phyloP scores from a whole-genome alignment of 2,113 vertebrate genomes.

The Meriones unguiculatus region DNA sequence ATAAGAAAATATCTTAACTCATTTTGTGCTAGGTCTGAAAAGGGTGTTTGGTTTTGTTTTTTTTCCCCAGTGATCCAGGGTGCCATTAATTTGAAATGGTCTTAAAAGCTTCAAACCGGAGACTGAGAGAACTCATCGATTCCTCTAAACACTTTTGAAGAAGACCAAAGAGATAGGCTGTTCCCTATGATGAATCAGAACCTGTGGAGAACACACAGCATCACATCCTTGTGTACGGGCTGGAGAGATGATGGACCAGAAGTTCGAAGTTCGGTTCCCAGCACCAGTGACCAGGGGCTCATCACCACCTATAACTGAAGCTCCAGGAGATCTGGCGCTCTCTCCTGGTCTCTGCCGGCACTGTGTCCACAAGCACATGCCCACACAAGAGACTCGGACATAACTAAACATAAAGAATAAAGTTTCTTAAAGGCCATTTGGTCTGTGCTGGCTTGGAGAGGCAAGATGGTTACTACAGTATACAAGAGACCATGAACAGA shows the following conservation, averaged over 20 bases:
- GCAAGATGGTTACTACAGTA: neutral
- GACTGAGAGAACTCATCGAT: conserved; percentile 55
- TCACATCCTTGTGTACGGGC: neutral
- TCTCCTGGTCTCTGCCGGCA: neutral
- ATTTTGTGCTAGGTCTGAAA: conserved; percentile 41
- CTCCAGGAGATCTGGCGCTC: neutral
- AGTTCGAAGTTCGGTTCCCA: neutral
- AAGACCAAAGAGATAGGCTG: conserved; percentile 22
- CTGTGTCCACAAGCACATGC: neutral
- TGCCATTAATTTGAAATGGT: conserved; percentile 32
- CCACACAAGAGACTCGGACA: neutral
- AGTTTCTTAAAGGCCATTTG: neutral
- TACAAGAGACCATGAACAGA: neutral
- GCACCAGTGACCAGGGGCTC: neutral
- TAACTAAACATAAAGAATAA: neutral
- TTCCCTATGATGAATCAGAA: neutral
- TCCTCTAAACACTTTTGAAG: conserved; percentile 46
- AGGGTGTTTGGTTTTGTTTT: neutral
- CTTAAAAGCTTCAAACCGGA: conserved; percentile 51
- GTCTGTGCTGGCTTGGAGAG: neutral
- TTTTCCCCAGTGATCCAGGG: neutral
- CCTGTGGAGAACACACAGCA: neutral
- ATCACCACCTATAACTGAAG: neutral
- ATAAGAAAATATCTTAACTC: conserved; percentile 42
- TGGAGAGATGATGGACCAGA: neutral